Base-by-base conservation (phyloP, 2,888 invertebrate species). In the Scaptomyza flava region DNA sequence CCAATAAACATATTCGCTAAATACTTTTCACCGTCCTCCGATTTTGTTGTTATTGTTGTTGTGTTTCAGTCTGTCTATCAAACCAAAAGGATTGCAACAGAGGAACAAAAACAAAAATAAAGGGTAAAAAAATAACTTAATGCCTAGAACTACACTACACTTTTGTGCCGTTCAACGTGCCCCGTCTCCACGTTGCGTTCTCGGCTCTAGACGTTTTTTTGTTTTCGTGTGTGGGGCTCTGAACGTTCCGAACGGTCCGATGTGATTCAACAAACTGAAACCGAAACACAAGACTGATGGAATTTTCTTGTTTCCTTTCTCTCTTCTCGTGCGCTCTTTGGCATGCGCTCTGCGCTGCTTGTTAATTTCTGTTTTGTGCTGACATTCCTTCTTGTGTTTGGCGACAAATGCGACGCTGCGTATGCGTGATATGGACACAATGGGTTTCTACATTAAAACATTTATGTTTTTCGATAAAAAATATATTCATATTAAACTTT, bases 261-360 rank as follows among this genome's bases (percentile, higher is more conserved):
- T 77, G 89, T 78, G 84, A 79, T 79, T 84, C 79, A 60, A 86
- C 86, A 82, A 86, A 89, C 89, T 89, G 71, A 89, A 75, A 61
- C 65, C 58, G 75, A 72, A 78, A 69, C 47, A 70, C 60, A 67
- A 75, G 64, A 66, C 58, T 63, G 53, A 62, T 65, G 69, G 79
- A 69, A 83, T 68, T 77, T 75, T 38, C 36, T 9, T 42, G 45
- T 54, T 56, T 8, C 36, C 31, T 27, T 41, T 57, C 6, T n/a
- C 38, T 34, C 57, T 30, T 6, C 14, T 14, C 7, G 34, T n/a
- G 36, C 34, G 45, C 59, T 72, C 66, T 59, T 68, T 51, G 31
- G 33, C 83, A 82, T 69, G 83, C 82, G 86, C 71, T 6, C 46
- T 71, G 48, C 31, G 27, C 30, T 7, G 27, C 11, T 42, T 56